phyloP scores from a whole-genome alignment of 2,888 invertebrate genomes.

The Phalangium opilio region DNA sequence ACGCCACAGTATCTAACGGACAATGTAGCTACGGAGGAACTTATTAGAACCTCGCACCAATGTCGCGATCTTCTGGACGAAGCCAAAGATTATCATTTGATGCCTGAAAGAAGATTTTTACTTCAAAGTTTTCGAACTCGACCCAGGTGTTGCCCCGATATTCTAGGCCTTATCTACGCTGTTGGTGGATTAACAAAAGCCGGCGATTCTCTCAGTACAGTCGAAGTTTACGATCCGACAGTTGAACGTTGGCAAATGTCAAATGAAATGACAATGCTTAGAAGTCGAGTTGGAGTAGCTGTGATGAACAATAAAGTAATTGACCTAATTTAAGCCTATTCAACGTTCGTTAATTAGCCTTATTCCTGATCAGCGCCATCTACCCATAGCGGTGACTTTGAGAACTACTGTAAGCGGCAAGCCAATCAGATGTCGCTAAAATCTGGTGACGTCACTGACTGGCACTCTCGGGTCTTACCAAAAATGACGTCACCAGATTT shows the following conservation, averaged over 20 bases:
- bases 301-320: constrained; percentile 53
- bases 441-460: too few species aligned
- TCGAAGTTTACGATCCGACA: constrained; percentile 64
- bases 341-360: constrained; percentile 9
- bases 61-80: constrained; percentile 73
- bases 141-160: constrained; percentile 52
- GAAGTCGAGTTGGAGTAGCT: constrained; percentile 68
- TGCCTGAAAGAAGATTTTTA: constrained; percentile 64
- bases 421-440: too few species aligned
- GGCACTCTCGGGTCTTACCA: too few species aligned
- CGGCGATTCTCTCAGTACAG: constrained; percentile 64
- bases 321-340: constrained; percentile 40
- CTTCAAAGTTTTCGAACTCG: constrained; percentile 59
- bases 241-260: constrained; percentile 53
- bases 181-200: constrained; percentile 70
- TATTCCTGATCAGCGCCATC: too few species aligned
- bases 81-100: constrained; percentile 69
- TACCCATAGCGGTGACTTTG: too few species aligned
- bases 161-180: constrained; percentile 64
- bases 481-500: too few species aligned
- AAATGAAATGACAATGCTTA: constrained; percentile 66
- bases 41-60: constrained; percentile 57
- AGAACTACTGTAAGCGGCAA: too few species aligned
- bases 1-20: constrained; percentile 68
- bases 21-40: constrained; percentile 57